Evolutionary conservation across 2,888 invertebrate species (phyloP).

Genomic region (Agrotis clavis): DNA sequence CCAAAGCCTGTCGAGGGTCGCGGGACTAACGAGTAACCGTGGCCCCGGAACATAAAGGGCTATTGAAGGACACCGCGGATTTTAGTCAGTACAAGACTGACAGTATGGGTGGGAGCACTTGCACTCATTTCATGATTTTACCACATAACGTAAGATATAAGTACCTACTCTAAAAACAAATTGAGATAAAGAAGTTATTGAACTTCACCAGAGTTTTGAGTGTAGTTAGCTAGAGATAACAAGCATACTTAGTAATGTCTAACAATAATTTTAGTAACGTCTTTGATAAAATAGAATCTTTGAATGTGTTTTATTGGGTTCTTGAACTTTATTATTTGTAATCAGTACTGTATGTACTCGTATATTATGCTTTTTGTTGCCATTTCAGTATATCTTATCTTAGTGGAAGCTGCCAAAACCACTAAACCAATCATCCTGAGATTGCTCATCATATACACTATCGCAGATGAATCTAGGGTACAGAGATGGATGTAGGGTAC

Average conservation of each 20-base stretch:
- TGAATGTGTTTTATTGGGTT: background rate
- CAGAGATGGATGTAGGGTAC: too few species aligned
- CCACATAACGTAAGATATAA: background rate
- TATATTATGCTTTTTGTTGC: background rate
- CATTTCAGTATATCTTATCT: background rate
- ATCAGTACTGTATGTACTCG: background rate
- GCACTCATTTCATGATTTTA: too few species aligned
- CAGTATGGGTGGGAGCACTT: too few species aligned
- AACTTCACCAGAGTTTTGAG: slow-evolving; percentile 7
- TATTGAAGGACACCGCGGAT: too few species aligned
- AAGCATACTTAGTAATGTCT: background rate
- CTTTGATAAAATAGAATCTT: background rate
- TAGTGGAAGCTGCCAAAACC: background rate
- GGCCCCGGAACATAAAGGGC: too few species aligned
- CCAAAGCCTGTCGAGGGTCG: too few species aligned
- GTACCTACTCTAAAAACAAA: background rate
- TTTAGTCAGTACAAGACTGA: too few species aligned
- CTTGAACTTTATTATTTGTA: background rate
- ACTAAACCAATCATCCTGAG: too few species aligned
- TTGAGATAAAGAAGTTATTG: slow-evolving; percentile 14
- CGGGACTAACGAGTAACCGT: too few species aligned
- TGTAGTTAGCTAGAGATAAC: slow-evolving; percentile 12
- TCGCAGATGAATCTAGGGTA: too few species aligned
- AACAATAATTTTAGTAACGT: background rate
- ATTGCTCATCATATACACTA: too few species aligned